Evolutionary conservation across 2,797 vertebrate species (phyloP).

Genomic region (Amblyraja radiata): DNA sequence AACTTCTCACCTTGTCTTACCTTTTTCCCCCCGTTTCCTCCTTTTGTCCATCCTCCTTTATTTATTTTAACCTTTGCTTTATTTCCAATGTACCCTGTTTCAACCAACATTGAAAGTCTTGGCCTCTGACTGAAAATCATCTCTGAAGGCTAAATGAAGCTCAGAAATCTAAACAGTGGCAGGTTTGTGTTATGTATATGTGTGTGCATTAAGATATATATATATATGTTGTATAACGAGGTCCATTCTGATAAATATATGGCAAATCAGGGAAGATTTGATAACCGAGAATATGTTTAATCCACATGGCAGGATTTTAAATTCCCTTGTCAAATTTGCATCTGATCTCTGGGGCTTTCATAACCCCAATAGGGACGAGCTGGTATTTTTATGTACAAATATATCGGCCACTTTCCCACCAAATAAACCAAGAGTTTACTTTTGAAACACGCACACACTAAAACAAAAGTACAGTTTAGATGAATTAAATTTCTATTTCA

Average conservation of each 20-base stretch:
- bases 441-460: background rate
- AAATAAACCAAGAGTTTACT: background rate
- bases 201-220: too few species aligned
- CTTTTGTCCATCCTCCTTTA: background rate
- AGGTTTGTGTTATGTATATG: background rate
- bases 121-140: background rate
- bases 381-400: background rate
- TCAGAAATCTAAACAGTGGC: background rate
- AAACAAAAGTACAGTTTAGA: background rate
- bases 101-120: constrained; percentile 8
- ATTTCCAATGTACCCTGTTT: constrained; percentile 22
- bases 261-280: background rate
- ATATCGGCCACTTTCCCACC: background rate
- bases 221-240: background rate
- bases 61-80: constrained; percentile 8
- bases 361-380: background rate
- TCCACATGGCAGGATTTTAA: background rate
- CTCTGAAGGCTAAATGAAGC: constrained; percentile 21
- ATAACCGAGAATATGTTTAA: background rate
- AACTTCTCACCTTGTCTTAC: background rate
- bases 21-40: background rate
- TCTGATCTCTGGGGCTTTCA: background rate
- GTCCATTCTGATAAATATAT: constrained; percentile 8
- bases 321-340: background rate
- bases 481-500: background rate